phyloP scores from a whole-genome alignment of 2,888 invertebrate genomes.

The Mesodorylaimus sp. region DNA sequence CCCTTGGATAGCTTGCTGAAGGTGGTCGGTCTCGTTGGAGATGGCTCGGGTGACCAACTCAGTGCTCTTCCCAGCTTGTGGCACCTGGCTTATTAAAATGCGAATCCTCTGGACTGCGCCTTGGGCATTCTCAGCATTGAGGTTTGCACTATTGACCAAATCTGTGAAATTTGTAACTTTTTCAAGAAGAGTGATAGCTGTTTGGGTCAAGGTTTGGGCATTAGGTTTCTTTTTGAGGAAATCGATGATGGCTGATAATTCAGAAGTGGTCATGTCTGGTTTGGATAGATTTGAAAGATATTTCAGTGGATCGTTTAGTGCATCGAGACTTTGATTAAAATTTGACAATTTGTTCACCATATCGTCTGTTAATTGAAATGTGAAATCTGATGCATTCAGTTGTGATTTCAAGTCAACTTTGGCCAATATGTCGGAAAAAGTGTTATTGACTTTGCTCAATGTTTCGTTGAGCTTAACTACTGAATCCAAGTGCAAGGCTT shows the following conservation, averaged over 20 bases:
- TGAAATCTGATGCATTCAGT: neutral
- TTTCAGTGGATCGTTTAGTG: neutral
- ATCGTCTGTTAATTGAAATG: neutral
- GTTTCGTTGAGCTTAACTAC: neutral
- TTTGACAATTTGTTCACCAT: neutral
- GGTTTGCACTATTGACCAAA: too few species aligned
- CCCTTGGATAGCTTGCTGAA: neutral
- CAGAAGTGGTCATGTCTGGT: neutral
- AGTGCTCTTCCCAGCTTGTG: neutral
- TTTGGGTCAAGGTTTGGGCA: neutral
- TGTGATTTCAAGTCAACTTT: neutral
- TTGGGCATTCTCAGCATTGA: neutral
- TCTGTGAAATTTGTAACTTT: neutral
- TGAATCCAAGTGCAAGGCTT: neutral
- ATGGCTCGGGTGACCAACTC: neutral
- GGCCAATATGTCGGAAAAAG: neutral
- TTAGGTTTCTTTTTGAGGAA: neutral
- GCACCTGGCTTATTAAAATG: too few species aligned
- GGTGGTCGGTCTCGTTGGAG: neutral
- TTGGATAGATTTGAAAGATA: neutral
- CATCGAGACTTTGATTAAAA: neutral
- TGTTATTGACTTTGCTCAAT: neutral
- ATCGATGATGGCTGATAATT: neutral
- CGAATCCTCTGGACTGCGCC: too few species aligned
- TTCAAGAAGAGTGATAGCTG: neutral